These are phyloP conservation scores for Carassius auratus DNA, from an alignment of 2,113 vertebrate species.

Conservation along the genomic window DNA sequence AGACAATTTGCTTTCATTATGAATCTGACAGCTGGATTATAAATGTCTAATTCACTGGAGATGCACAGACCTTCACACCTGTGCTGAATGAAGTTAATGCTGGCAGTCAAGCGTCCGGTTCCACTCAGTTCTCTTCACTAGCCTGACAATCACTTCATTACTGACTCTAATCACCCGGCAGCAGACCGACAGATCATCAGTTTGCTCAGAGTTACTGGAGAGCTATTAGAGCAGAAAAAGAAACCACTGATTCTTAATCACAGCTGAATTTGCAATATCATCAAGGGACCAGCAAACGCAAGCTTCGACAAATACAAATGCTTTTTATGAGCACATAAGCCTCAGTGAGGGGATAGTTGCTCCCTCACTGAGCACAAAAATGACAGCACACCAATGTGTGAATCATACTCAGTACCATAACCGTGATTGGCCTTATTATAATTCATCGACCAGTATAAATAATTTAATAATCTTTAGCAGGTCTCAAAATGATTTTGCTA, in stretches of 20 bases:
- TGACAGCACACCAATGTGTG: background rate
- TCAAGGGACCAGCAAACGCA: background rate
- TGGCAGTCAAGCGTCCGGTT: slow-evolving; percentile 39
- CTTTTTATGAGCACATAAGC: background rate
- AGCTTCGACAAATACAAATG: slow-evolving; percentile 15
- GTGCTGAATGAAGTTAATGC: slow-evolving; percentile 25
- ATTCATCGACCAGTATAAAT: too few relatives aligned
- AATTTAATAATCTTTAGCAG: too few relatives aligned
- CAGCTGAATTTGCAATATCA: slow-evolving; percentile 9
- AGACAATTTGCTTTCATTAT: too few relatives aligned
- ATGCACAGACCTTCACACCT: slow-evolving; percentile 7
- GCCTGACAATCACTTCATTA: slow-evolving; percentile 37
- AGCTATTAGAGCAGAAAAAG: slow-evolving; percentile 20
- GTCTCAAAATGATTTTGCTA: too few relatives aligned
- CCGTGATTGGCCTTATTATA: too few relatives aligned
- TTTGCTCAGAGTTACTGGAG: slow-evolving; percentile 26
- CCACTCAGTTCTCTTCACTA: slow-evolving; percentile 27
- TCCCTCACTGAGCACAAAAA: slow-evolving; percentile 19
- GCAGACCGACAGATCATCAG: slow-evolving; percentile 26
- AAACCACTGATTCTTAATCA: background rate
- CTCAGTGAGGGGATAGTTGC: background rate
- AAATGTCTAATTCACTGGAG: slow-evolving; percentile 2
- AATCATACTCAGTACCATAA: background rate
- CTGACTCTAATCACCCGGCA: slow-evolving; percentile 18
- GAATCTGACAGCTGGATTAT: slow-evolving; percentile 11